Conservation (phyloP, 2,113 vertebrate species). For the Todiramphus chloris region DNA sequence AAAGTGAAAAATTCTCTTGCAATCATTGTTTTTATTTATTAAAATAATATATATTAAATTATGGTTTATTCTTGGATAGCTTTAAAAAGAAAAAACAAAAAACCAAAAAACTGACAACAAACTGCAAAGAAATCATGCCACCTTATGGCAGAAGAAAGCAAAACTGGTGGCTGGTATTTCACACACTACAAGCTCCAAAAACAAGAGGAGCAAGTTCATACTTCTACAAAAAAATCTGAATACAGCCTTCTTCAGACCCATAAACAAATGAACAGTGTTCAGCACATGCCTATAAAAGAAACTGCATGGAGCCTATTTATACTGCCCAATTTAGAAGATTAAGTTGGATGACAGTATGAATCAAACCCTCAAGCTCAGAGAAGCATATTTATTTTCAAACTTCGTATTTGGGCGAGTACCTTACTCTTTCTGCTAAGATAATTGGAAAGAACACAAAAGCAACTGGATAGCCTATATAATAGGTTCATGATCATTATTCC, state of each 20-base stretch:
- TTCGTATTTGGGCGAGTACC: neutral
- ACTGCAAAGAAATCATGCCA: conserved; percentile 43
- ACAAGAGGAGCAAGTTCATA: neutral
- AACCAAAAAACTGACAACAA: neutral
- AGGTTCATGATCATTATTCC: neutral
- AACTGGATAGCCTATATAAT: neutral
- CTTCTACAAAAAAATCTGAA: neutral
- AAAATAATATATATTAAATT: neutral
- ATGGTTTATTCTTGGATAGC: neutral
- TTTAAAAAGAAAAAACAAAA: neutral
- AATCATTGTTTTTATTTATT: neutral
- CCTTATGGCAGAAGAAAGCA: conserved; percentile 30
- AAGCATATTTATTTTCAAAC: neutral
- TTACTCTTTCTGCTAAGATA: neutral
- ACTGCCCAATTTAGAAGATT: neutral
- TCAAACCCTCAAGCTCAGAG: neutral
- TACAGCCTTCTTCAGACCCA: neutral
- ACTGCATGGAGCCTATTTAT: neutral
- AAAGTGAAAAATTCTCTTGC: neutral
- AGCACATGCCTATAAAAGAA: neutral
- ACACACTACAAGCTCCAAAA: neutral
- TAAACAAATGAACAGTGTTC: neutral
- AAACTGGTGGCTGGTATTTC: neutral
- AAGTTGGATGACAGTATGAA: neutral
- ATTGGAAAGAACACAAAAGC: neutral